Evolutionary conservation across 1,140 invertebrate genomes (phyloP).

Genomic region (Drosophila parabipectinata): DNA sequence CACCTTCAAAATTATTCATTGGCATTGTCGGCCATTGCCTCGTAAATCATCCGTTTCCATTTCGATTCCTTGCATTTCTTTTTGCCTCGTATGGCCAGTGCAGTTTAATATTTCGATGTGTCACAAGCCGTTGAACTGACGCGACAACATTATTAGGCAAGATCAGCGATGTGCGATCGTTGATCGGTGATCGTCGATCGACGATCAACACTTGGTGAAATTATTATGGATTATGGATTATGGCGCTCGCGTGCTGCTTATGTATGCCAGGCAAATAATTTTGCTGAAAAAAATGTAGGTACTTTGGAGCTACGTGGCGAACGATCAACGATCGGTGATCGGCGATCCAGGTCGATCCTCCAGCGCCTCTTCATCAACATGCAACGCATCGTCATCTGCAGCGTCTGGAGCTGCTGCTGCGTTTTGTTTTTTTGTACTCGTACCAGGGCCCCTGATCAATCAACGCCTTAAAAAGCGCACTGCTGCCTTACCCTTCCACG

Average conservation of each 20-base stretch:
- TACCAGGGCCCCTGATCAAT: slow-evolving; percentile 68
- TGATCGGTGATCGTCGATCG: slow-evolving; percentile 29
- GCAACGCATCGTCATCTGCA: slow-evolving; percentile 57
- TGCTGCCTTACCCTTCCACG: slow-evolving; percentile 37
- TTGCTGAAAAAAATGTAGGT: slow-evolving; percentile 43
- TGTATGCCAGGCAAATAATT: slow-evolving; percentile 73
- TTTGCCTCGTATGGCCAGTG: not conserved
- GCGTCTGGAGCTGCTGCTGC: slow-evolving; percentile 8
- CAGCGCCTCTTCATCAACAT: slow-evolving; percentile 70
- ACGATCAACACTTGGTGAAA: slow-evolving; percentile 57
- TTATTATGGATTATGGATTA: slow-evolving; percentile 80
- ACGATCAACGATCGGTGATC: slow-evolving; percentile 13
- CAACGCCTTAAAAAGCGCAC: slow-evolving; percentile 77
- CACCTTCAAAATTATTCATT: slow-evolving; percentile 63
- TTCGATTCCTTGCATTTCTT: slow-evolving; percentile 26
- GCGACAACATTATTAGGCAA: slow-evolving; percentile 57
- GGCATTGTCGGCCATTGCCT: slow-evolving; percentile 53
- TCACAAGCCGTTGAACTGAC: slow-evolving; percentile 77
- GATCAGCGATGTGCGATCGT: slow-evolving; percentile 56
- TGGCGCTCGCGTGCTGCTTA: slow-evolving; percentile 81
- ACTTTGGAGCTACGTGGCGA: slow-evolving; percentile 50
- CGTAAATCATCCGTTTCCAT: slow-evolving; percentile 44
- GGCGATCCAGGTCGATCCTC: slow-evolving; percentile 23
- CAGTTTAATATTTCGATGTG: slow-evolving; percentile 43
- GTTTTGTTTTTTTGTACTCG: not conserved